Evolutionary conservation across 2,888 invertebrate species (phyloP), one percentile per base, ranked within the genome.

Genomic region (Euplagia quadripunctaria): DNA sequence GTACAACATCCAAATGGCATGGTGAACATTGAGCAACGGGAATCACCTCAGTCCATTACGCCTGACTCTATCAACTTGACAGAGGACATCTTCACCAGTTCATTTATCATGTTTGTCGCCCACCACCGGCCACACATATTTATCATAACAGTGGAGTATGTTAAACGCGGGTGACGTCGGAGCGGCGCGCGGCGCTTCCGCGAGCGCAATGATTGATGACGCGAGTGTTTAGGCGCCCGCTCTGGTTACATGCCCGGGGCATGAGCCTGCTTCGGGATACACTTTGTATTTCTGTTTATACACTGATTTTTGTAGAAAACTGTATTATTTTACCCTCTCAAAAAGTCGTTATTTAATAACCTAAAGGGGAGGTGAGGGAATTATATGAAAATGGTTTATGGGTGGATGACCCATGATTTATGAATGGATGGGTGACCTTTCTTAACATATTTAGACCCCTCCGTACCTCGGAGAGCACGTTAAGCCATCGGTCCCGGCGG

Each of bases 131-230:
- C 61, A 52, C 66, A 63, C 72, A 49, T 42, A 72, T 75, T 75
- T 75, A 72, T 72, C 72, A 75, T 75, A 72, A 72, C 51, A 67
- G 75, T 52, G 52, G 68, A 65, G 68, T 69, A 73, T 73, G 73
- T 73, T 76, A 73, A 73, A 71, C 73, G 70, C 49, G 73, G 20
- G 72, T 70, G 76, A 76, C 73, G 75, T 71, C 69, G 67, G 31
- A 12, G 31, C 1, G 58, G 61, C 61, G 61, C 61, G 61, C 61
- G 14, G 61, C 61, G 61, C 61, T 61, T 61, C 61, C 61, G 71
- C 72, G 73, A 65, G 52, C 16, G 70, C 55, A 55, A 69, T 88
- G 88, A 89, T 89, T 85, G 89, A 89, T 89, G 87, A 78, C 67
- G 78, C 81, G 83, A 87, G 82, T 83, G 86, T 86, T 87, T 80